Percentiles rank a stretch among this genome's conserved stretches.
These are phyloP conservation scores for Palythoa heliodiscus DNA, from an alignment of 92 coral and sea anemone species.

Conservation along the genomic window DNA sequence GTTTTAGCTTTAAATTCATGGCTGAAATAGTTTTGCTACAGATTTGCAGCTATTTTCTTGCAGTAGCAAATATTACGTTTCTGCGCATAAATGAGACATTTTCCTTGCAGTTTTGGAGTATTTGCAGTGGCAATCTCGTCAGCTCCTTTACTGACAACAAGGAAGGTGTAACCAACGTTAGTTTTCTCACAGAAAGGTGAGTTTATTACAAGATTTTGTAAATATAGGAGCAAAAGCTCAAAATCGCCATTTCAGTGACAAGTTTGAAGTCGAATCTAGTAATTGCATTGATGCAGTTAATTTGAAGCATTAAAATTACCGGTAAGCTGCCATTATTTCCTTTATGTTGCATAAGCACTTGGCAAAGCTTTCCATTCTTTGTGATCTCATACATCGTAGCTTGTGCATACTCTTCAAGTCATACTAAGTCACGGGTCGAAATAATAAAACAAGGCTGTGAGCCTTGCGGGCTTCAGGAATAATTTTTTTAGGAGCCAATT, in stretches of 20 bases:
- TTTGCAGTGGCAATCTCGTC: constrained; percentile 67
- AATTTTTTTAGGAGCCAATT: no score
- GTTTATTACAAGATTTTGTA: neutral
- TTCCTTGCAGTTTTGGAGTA: constrained; percentile 73
- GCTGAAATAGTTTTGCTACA: no score
- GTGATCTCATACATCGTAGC: no score
- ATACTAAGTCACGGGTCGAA: no score
- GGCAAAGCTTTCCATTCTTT: no score
- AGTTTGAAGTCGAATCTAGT: neutral
- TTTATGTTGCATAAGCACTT: no score
- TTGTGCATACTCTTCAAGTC: no score
- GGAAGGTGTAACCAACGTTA: constrained; percentile 72
- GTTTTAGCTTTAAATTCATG: no score
- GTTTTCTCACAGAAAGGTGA: constrained; percentile 72
- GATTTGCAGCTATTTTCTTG: no score
- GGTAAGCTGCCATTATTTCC: no score
- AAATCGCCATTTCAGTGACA: neutral
- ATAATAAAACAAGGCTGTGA: no score
- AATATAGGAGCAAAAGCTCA: neutral
- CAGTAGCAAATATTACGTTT: neutral
- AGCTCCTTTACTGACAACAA: constrained; percentile 67
- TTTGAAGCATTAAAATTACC: neutral
- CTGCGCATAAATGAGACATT: neutral
- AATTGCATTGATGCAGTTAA: neutral
- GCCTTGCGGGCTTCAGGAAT: no score